phyloP scores from a whole-genome alignment of 2,888 invertebrate species.

The Heteropelma amictum region DNA sequence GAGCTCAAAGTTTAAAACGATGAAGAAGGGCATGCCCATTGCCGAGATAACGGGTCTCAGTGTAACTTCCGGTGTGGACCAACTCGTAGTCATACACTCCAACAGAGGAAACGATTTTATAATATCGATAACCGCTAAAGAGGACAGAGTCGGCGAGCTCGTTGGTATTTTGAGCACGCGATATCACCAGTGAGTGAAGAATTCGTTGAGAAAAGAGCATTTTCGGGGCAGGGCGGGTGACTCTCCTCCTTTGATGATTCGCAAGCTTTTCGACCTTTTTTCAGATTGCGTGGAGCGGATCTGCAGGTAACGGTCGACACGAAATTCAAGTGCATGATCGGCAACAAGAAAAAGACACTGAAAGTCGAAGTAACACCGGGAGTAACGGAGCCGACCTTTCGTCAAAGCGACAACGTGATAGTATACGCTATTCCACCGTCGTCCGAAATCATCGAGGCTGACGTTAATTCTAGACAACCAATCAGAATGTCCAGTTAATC shows the following conservation, averaged over 20 bases:
- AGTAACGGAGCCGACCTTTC: constrained; percentile 79
- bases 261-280: constrained; percentile 62
- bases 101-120: constrained; percentile 94
- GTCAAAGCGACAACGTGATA: constrained; percentile 78
- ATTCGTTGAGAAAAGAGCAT: no score
- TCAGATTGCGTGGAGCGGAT: constrained; percentile 85
- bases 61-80: constrained; percentile 91
- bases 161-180: constrained; percentile 89
- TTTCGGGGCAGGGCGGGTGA: no score
- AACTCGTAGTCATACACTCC: constrained; percentile 92
- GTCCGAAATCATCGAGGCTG: constrained; percentile 78
- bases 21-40: constrained; percentile 91
- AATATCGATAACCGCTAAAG: constrained; percentile 83
- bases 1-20: constrained; percentile 89
- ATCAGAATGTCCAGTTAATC: constrained; percentile 78
- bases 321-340: constrained; percentile 88
- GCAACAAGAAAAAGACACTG: constrained; percentile 85
- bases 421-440: constrained; percentile 79
- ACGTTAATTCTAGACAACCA: constrained; percentile 70
- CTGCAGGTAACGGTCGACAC: constrained; percentile 87
- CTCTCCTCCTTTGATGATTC: not conserved
- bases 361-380: constrained; percentile 81
- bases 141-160: constrained; percentile 92
- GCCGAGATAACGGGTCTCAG: constrained; percentile 91
- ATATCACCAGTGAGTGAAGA: constrained; percentile 89